A percentile compares a stretch with the other conserved stretches of the same genome.
These are phyloP conservation scores for Ageneiosus marmoratus DNA, from an alignment of 2,113 vertebrate genomes.

Conservation along the genomic window DNA sequence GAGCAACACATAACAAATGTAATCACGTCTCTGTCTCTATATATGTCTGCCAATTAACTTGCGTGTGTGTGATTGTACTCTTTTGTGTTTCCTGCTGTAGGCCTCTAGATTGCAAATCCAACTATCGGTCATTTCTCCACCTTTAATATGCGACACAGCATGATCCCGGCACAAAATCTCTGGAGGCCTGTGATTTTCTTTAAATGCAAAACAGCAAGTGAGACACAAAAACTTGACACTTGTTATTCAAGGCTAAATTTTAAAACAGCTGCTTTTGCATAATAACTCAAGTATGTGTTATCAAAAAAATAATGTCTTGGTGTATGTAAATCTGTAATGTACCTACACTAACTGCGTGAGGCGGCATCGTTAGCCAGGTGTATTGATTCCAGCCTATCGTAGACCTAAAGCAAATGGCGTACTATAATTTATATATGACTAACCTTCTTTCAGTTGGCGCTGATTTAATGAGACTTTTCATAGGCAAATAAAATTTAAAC, in stretches of 20 bases:
- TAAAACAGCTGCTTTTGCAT: not conserved
- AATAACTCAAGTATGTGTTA: constrained; percentile 1
- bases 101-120: constrained; percentile 78
- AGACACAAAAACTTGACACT: constrained; percentile 1
- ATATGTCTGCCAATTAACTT: constrained; percentile 44
- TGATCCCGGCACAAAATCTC: constrained; percentile 67
- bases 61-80: constrained; percentile 23
- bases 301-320: not conserved
- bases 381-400: not conserved
- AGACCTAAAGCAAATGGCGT: not conserved
- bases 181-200: constrained; percentile 45
- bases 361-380: not conserved
- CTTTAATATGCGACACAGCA: constrained; percentile 55
- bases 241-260: constrained; percentile 13
- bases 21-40: constrained; percentile 31
- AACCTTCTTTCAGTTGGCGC: not conserved
- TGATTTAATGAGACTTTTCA: constrained; percentile 10
- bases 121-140: constrained; percentile 61
- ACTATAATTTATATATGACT: not conserved
- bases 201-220: constrained; percentile 40
- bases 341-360: not conserved
- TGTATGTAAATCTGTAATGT: not conserved
- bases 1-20: constrained; percentile 25
- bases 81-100: constrained; percentile 60
- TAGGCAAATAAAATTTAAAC: constrained; percentile 22